Conservation (phyloP, 2,888 invertebrate species). For the Acronicta psi region DNA sequence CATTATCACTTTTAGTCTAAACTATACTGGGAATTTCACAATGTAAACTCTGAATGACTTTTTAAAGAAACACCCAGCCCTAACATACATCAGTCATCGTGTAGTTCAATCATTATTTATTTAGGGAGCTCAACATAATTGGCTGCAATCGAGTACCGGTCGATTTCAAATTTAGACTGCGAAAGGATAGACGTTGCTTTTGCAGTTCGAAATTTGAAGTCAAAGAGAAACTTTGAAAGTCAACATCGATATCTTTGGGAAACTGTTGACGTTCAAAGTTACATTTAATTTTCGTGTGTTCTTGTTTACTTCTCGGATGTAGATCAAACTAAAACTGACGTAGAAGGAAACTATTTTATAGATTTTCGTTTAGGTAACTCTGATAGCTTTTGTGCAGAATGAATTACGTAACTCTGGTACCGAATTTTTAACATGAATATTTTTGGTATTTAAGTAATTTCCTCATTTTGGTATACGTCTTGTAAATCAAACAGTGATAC, state of each 20-base stretch:
- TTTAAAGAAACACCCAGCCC: too few relatives aligned
- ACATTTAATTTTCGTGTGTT: slow-evolving; percentile 5
- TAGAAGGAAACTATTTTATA: neutral
- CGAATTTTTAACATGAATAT: too few relatives aligned
- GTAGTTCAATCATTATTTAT: too few relatives aligned
- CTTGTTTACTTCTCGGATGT: slow-evolving; percentile 5
- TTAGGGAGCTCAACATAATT: too few relatives aligned
- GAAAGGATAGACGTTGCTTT: neutral
- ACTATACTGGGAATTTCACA: too few relatives aligned
- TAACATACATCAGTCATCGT: too few relatives aligned
- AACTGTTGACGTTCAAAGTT: slow-evolving; percentile 13
- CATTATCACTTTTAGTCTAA: too few relatives aligned
- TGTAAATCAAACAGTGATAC: too few relatives aligned
- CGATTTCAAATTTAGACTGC: neutral
- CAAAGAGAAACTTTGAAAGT: slow-evolving; percentile 2
- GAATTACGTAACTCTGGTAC: too few relatives aligned
- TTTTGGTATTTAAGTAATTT: too few relatives aligned
- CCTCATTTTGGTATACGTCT: too few relatives aligned
- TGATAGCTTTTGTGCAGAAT: neutral
- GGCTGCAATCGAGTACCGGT: neutral
- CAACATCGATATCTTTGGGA: slow-evolving; percentile 9
- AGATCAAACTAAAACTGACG: slow-evolving; percentile 5
- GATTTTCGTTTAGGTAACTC: neutral
- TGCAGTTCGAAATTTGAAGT: slow-evolving; percentile 1
- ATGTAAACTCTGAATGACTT: too few relatives aligned